Evolutionary conservation across 2,797 vertebrate species (phyloP).

Genomic region (Todus mexicanus): DNA sequence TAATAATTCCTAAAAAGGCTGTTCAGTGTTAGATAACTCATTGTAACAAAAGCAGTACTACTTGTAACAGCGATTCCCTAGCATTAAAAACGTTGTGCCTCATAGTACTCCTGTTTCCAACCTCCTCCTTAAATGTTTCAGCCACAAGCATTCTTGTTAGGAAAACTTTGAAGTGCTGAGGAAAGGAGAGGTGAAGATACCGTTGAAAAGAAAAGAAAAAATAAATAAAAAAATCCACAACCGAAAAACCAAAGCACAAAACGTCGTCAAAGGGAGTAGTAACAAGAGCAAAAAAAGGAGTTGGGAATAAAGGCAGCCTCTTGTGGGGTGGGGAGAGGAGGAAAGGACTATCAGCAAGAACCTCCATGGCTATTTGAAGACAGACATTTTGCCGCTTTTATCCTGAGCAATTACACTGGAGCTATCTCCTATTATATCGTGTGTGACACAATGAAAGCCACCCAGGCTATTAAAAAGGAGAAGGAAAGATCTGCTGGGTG

Average conservation of each 20-base stretch:
- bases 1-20: not conserved
- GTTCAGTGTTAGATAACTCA: not conserved
- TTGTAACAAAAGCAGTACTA: not conserved
- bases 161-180: not conserved
- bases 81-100: not conserved
- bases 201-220: not conserved
- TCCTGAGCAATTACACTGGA: slow-evolving; percentile 27
- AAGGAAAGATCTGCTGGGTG: not conserved
- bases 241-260: not conserved
- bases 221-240: not conserved
- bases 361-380: not conserved
- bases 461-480: not conserved
- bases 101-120: not conserved
- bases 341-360: not conserved
- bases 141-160: not conserved
- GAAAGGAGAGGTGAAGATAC: not conserved
- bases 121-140: not conserved
- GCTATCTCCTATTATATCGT: not conserved
- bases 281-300: not conserved
- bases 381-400: slow-evolving; percentile 10
- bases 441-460: not conserved
- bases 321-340: not conserved
- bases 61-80: not conserved
- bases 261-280: not conserved
- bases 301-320: not conserved